These are phyloP conservation scores for Reinhardtius hippoglossoides DNA, from an alignment of 2,113 vertebrate species.

Conservation along the genomic window DNA sequence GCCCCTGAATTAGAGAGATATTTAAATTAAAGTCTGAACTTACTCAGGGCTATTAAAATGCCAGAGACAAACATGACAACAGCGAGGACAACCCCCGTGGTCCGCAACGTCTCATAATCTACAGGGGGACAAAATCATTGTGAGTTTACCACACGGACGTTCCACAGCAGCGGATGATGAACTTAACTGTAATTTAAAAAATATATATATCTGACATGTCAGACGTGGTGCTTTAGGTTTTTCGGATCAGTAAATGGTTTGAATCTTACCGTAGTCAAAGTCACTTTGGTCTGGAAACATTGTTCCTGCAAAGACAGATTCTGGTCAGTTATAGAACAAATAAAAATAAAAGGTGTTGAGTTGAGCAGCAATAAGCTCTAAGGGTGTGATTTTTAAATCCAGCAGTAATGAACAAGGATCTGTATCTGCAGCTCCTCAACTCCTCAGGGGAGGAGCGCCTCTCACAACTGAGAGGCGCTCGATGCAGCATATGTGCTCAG, in stretches of 20 bases:
- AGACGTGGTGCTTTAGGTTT: neutral
- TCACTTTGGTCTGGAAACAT: conserved; percentile 75
- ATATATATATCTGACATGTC: no score
- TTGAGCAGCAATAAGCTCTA: neutral
- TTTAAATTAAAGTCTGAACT: conserved; percentile 63
- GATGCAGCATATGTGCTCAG: conserved; percentile 76
- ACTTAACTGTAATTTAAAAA: neutral
- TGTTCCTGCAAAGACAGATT: conserved; percentile 67
- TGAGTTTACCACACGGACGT: neutral
- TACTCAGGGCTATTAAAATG: conserved; percentile 90
- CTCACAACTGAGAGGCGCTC: conserved; percentile 39
- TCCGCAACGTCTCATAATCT: conserved; percentile 90
- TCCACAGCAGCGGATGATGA: neutral
- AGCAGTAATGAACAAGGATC: conserved; percentile 16
- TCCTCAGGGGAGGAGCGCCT: no score
- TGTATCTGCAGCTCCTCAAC: conserved; percentile 53
- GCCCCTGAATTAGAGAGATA: neutral
- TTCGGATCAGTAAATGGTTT: neutral
- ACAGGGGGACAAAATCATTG: conserved; percentile 33
- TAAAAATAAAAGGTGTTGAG: neutral
- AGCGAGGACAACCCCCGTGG: conserved; percentile 88
- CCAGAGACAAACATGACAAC: conserved; percentile 88
- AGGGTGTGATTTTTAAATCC: neutral
- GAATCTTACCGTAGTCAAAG: conserved; percentile 82
- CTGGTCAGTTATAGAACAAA: neutral